A percentile compares a stretch with the other conserved stretches of the same genome.
phyloP scores from a whole-genome alignment of 2,888 invertebrate genomes.

The Seira ritae region DNA sequence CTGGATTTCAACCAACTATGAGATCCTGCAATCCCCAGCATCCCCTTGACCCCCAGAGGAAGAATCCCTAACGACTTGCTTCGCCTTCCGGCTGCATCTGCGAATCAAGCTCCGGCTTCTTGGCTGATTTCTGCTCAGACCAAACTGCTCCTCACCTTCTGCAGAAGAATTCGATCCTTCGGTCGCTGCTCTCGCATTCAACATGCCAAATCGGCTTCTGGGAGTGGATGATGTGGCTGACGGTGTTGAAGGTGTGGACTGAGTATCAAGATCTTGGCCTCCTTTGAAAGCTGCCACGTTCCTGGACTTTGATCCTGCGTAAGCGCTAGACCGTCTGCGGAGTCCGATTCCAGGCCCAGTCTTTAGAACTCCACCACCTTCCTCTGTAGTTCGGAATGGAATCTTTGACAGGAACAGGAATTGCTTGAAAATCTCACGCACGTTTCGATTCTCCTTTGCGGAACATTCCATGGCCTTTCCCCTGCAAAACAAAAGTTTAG shows the following conservation, averaged over 20 bases:
- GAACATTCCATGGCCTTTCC: slow-evolving; percentile 87
- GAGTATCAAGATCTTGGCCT: slow-evolving; percentile 20
- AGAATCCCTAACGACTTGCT: slow-evolving; percentile 85
- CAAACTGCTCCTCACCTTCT: slow-evolving; percentile 21
- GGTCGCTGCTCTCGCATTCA: slow-evolving; percentile 38
- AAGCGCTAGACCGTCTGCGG: slow-evolving; percentile 85
- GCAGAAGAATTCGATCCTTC: slow-evolving; percentile 31
- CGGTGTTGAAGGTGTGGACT: slow-evolving; percentile 64
- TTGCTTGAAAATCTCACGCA: slow-evolving; percentile 87
- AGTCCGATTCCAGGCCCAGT: slow-evolving; percentile 75
- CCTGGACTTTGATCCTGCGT: slow-evolving; percentile 76
- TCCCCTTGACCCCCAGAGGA: slow-evolving; percentile 79
- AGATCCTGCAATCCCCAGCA: slow-evolving; percentile 49
- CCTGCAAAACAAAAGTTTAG: no score
- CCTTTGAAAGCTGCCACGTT: slow-evolving; percentile 44
- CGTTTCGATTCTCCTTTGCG: slow-evolving; percentile 86
- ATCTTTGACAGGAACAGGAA: slow-evolving; percentile 87
- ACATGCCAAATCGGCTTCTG: slow-evolving; percentile 46
- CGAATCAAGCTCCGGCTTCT: slow-evolving; percentile 86
- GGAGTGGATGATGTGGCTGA: slow-evolving; percentile 27
- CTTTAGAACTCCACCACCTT: slow-evolving; percentile 67
- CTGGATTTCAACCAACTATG: slow-evolving; percentile 25
- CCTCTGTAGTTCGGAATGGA: slow-evolving; percentile 76
- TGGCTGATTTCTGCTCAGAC: slow-evolving; percentile 78
- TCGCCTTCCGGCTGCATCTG: slow-evolving; percentile 86